Base-by-base conservation (phyloP, 2,797 vertebrate genomes). In the Scolopax bukidnonensis region DNA sequence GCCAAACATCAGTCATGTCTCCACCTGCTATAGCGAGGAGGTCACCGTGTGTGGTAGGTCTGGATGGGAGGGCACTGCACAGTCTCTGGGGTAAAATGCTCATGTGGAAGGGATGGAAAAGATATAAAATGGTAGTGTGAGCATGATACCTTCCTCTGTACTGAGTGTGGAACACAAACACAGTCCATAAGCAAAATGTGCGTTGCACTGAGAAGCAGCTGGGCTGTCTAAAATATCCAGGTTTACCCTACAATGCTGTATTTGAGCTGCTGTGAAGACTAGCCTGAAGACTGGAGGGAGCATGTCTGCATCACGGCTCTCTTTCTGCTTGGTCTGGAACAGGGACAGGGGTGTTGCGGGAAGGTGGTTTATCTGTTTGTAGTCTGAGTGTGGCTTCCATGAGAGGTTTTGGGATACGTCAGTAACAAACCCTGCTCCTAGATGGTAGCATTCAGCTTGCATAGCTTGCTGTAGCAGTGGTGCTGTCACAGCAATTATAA, bases 11-110 rank as follows among this genome's bases (percentile, higher is more conserved):
- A 99, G 96, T 86, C 96, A 97, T 0, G 96, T 99, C 77, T 98
- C 98, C 3, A 98, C 98, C 70, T 98, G 98, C 90, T 99, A 98
- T 33, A 98, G 97, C 2, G 98, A 99, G 93, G 99, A 99, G 96
- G 98, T 99, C 94, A 99, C 99, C 0, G 98, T 99, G 91, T 99
- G 99, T 7, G 99, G 99, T 99, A 95, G 16, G 96, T 77, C 19
- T 19, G 14, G 3, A 27, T 9, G 33, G 54, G 23, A 16, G 45
- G n/a, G 71, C 5, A 16, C 14, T 28, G 16, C 2, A 1, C 30
- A 23, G 74, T 15, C 56, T 40, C 25, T 1, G 4, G 54, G 24
- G 20, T 53, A 36, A 25, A 36, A 54, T 0, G 2, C 28, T 75
- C 19, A 3, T 0, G 1, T 9, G 68, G 38, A 65, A 87, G 40